Evolutionary conservation across 2,888 invertebrate species (phyloP).

Genomic region (Mechanitis mazaeus): DNA sequence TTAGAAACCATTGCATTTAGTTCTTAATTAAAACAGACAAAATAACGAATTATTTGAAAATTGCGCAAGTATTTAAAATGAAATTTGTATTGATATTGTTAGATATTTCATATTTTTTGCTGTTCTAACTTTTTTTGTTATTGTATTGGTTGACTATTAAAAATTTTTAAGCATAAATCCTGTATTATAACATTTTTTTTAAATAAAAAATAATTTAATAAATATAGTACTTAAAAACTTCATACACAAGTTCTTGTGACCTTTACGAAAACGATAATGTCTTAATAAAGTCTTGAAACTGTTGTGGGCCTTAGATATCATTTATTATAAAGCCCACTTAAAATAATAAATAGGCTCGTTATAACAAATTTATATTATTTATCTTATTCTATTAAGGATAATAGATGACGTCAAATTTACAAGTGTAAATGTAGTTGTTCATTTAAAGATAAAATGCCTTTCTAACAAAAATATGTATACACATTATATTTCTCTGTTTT

Average conservation of each 20-base stretch:
- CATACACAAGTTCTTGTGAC: constrained; percentile 5
- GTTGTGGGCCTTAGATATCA: constrained; percentile 24
- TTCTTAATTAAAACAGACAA: too few relatives aligned
- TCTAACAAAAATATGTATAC: too few relatives aligned
- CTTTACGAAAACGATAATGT: constrained; percentile 16
- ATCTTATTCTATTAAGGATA: constrained; percentile 28
- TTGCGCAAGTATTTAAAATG: too few relatives aligned
- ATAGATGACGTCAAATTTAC: constrained; percentile 26
- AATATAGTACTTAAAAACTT: constrained; percentile 1
- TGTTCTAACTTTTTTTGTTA: too few relatives aligned
- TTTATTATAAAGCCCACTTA: constrained; percentile 23
- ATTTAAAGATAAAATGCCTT: background rate
- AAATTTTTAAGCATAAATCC: too few relatives aligned
- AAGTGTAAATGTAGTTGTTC: constrained; percentile 9
- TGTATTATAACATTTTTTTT: too few relatives aligned
- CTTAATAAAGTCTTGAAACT: constrained; percentile 19
- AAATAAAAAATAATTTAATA: background rate
- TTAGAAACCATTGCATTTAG: too few relatives aligned
- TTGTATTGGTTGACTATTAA: too few relatives aligned
- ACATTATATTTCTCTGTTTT: too few relatives aligned
- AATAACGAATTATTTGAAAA: too few relatives aligned
- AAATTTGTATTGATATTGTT: too few relatives aligned
- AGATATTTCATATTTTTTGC: too few relatives aligned
- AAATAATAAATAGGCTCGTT: constrained; percentile 22
- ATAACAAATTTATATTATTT: constrained; percentile 35